Evolutionary conservation across 2,888 invertebrate genomes (phyloP).

Genomic region (Aquatica leii): DNA sequence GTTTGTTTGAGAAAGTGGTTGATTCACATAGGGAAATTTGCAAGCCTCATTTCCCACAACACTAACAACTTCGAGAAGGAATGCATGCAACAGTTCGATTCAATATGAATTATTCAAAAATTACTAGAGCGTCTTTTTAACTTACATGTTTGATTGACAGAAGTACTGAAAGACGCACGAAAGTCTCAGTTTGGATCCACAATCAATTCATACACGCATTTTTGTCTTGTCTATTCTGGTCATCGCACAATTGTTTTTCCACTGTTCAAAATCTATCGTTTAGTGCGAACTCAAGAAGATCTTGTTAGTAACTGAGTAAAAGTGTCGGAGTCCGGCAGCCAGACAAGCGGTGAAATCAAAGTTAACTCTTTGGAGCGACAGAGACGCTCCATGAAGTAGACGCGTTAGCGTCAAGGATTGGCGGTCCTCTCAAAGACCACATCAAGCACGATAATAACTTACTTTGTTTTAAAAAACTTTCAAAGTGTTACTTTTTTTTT

Average conservation of each 20-base stretch:
- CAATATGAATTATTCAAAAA: no score
- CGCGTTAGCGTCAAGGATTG: constrained; percentile 28
- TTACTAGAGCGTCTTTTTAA: no score
- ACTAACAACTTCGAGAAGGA: constrained; percentile 3
- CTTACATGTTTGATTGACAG: no score
- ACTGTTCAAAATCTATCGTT: no score
- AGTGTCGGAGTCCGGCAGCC: constrained; percentile 39
- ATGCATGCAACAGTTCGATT: constrained; percentile 19
- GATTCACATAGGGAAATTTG: constrained; percentile 27
- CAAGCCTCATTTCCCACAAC: constrained; percentile 28
- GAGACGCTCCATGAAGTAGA: constrained; percentile 40
- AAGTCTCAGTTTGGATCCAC: no score
- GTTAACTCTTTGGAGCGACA: constrained; percentile 45
- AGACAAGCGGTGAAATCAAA: constrained; percentile 42
- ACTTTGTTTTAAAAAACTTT: no score
- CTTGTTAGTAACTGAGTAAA: constrained; percentile 39
- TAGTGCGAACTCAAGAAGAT: constrained; percentile 32
- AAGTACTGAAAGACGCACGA: no score
- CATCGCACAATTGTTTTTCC: no score
- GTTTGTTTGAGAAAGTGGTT: constrained; percentile 23
- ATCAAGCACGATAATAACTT: constrained; percentile 25
- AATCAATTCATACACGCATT: no score
- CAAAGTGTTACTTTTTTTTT: no score
- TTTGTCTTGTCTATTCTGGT: no score
- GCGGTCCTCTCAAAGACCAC: constrained; percentile 36